Evolutionary conservation across 92 coral and sea anemone species (phyloP).

Genomic region (Epizoanthus scotinus): DNA sequence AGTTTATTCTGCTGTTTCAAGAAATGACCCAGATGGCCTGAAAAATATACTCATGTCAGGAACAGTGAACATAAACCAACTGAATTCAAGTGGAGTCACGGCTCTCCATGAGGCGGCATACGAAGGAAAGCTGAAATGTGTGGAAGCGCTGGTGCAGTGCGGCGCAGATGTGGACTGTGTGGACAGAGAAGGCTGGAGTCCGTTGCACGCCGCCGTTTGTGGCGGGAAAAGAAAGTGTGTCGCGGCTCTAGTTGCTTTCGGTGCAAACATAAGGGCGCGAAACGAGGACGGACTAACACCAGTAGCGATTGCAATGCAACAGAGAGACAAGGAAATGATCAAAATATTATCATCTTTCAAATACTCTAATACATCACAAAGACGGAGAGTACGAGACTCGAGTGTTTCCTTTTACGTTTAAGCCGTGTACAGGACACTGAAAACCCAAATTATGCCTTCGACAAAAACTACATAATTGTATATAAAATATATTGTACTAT

Average conservation of each 20-base stretch:
- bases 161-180: conserved; percentile 76
- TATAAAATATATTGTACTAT: too few species aligned
- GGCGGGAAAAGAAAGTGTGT: conserved; percentile 76
- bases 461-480: too few species aligned
- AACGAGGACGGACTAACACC: conserved; percentile 87
- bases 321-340: conserved; percentile 80
- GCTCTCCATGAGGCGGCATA: conserved; percentile 89
- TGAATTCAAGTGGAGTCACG: conserved; percentile 78
- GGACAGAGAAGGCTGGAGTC: conserved; percentile 89
- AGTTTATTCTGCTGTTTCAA: conserved; percentile 77
- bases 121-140: conserved; percentile 80
- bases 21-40: conserved; percentile 71
- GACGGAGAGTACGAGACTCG: conserved; percentile 9
- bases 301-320: conserved; percentile 76
- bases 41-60: conserved; percentile 84
- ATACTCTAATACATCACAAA: conserved; percentile 8
- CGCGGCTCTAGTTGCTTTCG: conserved; percentile 62
- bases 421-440: neutral
- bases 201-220: conserved; percentile 89
- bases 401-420: conserved; percentile 8
- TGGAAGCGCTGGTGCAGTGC: conserved; percentile 65
- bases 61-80: conserved; percentile 76
- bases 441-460: neutral
- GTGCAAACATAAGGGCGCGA: conserved; percentile 72
- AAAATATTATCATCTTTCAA: conserved; percentile 57